A percentile compares a stretch with the other conserved stretches of the same genome.
Evolutionary conservation across 1,140 invertebrate genomes (phyloP).

Genomic region (Amyelois transitella): DNA sequence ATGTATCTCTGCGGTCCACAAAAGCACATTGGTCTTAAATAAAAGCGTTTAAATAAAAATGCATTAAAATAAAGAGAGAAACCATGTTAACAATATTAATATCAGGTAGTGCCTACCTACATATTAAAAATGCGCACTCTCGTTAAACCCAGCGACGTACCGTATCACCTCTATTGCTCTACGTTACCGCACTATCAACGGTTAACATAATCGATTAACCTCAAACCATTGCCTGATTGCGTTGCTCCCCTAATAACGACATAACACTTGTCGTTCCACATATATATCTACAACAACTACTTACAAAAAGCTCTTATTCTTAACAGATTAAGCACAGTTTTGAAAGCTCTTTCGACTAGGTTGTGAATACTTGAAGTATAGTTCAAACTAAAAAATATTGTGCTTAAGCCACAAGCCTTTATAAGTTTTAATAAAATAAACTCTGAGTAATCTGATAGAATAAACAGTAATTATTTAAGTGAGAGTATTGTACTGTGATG

Average conservation of each 20-base stretch:
- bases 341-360: constrained; percentile 62
- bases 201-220: not conserved
- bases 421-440: constrained; percentile 10
- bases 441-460: constrained; percentile 9
- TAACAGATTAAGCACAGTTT: constrained; percentile 57
- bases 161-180: too few species aligned
- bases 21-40: too few species aligned
- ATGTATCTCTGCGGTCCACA: too few species aligned
- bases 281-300: constrained; percentile 58
- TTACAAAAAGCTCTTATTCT: constrained; percentile 65
- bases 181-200: not conserved
- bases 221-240: not conserved
- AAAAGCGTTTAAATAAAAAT: too few species aligned
- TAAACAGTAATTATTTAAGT: constrained; percentile 9
- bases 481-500: constrained; percentile 12
- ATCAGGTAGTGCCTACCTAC: too few species aligned
- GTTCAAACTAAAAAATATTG: constrained; percentile 14
- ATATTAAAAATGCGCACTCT: too few species aligned
- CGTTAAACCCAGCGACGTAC: too few species aligned
- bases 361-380: constrained; percentile 19
- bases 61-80: too few species aligned
- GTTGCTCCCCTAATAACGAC: constrained; percentile 26
- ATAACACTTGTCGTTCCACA: constrained; percentile 21
- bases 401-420: constrained; percentile 14
- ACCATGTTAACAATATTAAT: too few species aligned